Percentiles rank a stretch among this genome's conserved stretches.
Evolutionary conservation across 2,888 invertebrate species (phyloP).

Genomic region (Cataglyphis livida): DNA sequence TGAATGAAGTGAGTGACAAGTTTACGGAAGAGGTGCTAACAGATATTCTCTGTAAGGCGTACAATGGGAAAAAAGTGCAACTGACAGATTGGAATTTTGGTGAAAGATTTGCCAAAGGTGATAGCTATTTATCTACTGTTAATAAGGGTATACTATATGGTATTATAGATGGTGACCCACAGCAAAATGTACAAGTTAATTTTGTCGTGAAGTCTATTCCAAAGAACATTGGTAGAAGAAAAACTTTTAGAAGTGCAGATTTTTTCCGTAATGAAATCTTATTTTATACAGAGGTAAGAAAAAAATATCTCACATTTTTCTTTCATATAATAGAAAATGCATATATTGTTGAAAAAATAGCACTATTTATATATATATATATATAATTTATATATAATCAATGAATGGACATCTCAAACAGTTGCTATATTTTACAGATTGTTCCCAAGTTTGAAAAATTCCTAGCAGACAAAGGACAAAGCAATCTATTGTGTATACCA

Average conservation of each 20-base stretch:
- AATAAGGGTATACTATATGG: constrained; percentile 88
- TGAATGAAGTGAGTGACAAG: constrained; percentile 74
- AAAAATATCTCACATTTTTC: background rate
- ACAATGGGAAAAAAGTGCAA: constrained; percentile 79
- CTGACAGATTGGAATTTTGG: constrained; percentile 85
- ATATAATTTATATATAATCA: background rate
- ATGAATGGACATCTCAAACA: background rate
- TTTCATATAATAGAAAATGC: background rate
- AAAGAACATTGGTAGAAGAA: constrained; percentile 88
- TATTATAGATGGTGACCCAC: constrained; percentile 76
- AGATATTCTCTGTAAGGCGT: constrained; percentile 83
- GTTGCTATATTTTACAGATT: constrained; percentile 71
- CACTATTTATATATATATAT: no score
- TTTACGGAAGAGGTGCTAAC: constrained; percentile 85
- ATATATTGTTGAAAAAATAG: constrained; percentile 5
- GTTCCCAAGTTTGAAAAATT: constrained; percentile 79
- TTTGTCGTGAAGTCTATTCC: constrained; percentile 90
- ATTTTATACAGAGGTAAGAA: constrained; percentile 87
- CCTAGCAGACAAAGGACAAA: constrained; percentile 72
- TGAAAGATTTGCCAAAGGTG: constrained; percentile 88
- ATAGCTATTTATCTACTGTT: constrained; percentile 90
- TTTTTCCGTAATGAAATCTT: constrained; percentile 91
- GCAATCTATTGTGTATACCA: constrained; percentile 75
- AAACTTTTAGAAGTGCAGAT: constrained; percentile 89
- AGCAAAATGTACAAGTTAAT: constrained; percentile 84